Conservation (phyloP, 2,888 invertebrate genomes). For the Cantharis lateralis region DNA sequence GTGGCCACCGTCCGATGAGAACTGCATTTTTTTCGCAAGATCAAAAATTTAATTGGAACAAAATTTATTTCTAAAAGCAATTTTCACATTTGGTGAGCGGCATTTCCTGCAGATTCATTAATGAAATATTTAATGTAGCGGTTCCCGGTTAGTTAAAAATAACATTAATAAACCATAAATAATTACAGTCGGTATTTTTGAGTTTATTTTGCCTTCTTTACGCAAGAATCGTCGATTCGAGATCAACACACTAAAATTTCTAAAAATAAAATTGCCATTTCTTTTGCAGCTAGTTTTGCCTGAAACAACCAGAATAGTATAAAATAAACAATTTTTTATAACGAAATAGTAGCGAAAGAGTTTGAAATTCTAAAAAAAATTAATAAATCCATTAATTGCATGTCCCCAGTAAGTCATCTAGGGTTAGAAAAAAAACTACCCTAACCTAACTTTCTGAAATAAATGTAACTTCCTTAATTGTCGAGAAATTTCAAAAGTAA, state of each 20-base stretch:
- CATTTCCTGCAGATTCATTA: background rate
- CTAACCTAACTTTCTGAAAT: too few species aligned
- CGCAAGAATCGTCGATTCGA: background rate
- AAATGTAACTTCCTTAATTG: background rate
- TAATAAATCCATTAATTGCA: too few species aligned
- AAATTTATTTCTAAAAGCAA: background rate
- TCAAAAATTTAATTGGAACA: background rate
- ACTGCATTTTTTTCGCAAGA: background rate
- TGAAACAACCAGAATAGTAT: too few species aligned
- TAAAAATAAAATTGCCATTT: background rate
- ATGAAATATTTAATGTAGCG: background rate
- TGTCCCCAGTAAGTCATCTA: too few species aligned
- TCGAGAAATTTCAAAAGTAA: background rate
- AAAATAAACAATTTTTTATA: too few species aligned
- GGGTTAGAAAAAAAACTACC: too few species aligned
- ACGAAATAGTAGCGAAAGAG: background rate
- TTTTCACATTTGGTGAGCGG: background rate
- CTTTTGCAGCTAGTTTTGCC: background rate
- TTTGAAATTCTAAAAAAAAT: too few species aligned
- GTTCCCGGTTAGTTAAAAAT: background rate
- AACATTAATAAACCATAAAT: background rate
- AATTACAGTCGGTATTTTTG: background rate
- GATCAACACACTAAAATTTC: background rate
- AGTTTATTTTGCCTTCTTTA: background rate
- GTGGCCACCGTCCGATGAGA: too few species aligned